Evolutionary conservation across 2,888 invertebrate genomes (phyloP).

Genomic region (Pandemis cinnamomeana): DNA sequence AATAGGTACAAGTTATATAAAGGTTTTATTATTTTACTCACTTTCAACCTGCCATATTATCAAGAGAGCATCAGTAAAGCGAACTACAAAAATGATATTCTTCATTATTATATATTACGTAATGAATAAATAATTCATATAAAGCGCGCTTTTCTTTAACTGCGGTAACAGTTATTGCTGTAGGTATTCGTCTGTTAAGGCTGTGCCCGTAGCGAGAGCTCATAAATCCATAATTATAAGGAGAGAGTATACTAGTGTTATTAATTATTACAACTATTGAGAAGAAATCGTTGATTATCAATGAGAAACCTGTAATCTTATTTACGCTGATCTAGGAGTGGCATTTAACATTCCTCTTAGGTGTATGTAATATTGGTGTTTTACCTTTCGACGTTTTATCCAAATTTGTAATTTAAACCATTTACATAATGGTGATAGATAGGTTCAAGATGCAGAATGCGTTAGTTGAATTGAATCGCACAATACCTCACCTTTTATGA

Average conservation of each 20-base stretch:
- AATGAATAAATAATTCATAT: constrained; percentile 39
- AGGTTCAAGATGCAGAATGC: too few species aligned
- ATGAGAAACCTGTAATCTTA: not conserved
- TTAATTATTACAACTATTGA: constrained; percentile 7
- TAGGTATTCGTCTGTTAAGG: not conserved
- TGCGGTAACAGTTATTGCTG: constrained; percentile 7
- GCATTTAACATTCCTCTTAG: constrained; percentile 1
- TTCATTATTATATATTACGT: constrained; percentile 40
- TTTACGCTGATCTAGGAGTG: constrained; percentile 1
- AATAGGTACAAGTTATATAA: not conserved
- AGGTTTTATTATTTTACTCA: not conserved
- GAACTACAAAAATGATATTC: constrained; percentile 19
- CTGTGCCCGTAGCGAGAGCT: not conserved
- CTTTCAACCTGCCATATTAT: not conserved
- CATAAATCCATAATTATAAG: constrained; percentile 2
- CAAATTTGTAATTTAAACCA: not conserved
- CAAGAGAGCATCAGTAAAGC: not conserved
- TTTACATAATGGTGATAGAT: not conserved
- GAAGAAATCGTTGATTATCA: constrained; percentile 4
- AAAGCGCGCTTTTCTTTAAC: constrained; percentile 7
- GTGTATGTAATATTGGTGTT: not conserved
- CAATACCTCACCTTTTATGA: not conserved
- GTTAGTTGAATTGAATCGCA: not conserved
- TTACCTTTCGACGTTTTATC: not conserved
- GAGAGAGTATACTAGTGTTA: constrained; percentile 6